phyloP scores from a whole-genome alignment of 92 coral and sea anemone genomes.

The Montipora capitata region DNA sequence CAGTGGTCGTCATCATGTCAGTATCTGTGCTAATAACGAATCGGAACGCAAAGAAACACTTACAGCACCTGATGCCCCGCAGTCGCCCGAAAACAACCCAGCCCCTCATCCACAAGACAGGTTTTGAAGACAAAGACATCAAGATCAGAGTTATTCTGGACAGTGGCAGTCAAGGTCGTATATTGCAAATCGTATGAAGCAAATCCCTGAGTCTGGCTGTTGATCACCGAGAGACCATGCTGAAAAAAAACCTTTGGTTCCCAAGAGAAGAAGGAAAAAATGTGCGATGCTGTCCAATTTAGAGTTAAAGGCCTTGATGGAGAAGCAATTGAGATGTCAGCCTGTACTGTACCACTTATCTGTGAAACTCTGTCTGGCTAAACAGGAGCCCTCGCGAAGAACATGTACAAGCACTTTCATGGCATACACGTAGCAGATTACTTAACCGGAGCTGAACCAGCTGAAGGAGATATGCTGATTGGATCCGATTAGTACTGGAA shows the following conservation, averaged over 20 bases:
- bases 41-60: not conserved
- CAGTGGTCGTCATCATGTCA: constrained; percentile 61
- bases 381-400: constrained; percentile 12
- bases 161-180: constrained; percentile 75
- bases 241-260: constrained; percentile 69
- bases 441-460: constrained; percentile 16
- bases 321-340: constrained; percentile 17
- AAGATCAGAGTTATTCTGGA: constrained; percentile 61
- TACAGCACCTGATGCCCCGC: no score
- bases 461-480: constrained; percentile 23
- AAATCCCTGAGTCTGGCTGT: not conserved
- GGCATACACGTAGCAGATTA: constrained; percentile 30
- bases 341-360: constrained; percentile 14
- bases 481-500: constrained; percentile 59
- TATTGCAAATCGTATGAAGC: constrained; percentile 16
- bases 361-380: constrained; percentile 23
- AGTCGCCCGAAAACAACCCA: constrained; percentile 42
- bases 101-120: constrained; percentile 11
- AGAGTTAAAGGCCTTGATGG: constrained; percentile 35
- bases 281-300: constrained; percentile 46
- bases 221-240: constrained; percentile 48
- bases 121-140: not conserved
- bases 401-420: constrained; percentile 11
- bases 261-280: constrained; percentile 40
- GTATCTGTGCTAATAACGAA: constrained; percentile 23